These are phyloP conservation scores for Mus caroli DNA, from an alignment of 2,797 vertebrate genomes.

Conservation along the genomic window DNA sequence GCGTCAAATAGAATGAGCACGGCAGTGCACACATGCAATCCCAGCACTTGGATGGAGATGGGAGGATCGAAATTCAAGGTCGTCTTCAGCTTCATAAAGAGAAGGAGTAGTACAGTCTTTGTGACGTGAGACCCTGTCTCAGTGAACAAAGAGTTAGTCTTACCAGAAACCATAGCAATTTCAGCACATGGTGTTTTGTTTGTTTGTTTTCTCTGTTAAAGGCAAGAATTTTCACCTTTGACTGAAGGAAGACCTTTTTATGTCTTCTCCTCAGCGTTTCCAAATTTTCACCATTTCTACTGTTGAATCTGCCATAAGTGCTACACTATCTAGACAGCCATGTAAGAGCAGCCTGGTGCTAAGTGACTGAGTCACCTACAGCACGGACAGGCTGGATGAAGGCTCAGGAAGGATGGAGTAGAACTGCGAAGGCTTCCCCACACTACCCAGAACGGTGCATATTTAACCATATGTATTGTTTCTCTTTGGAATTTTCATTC, in stretches of 20 bases:
- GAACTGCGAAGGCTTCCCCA: background rate
- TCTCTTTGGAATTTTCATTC: constrained; percentile 23
- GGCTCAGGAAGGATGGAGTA: background rate
- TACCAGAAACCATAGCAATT: background rate
- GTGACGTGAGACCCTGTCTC: background rate
- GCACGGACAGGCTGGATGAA: background rate
- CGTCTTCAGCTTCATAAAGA: too few species aligned
- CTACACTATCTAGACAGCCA: too few species aligned
- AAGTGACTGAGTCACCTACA: background rate
- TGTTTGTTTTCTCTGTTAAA: background rate
- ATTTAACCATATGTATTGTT: background rate
- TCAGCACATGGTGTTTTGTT: background rate
- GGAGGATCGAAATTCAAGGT: background rate
- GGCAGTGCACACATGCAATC: background rate
- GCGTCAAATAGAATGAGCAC: background rate
- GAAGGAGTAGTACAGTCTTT: background rate
- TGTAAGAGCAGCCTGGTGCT: background rate
- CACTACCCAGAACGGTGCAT: background rate
- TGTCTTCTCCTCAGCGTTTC: background rate
- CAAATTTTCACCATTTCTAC: background rate
- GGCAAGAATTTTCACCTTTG: background rate
- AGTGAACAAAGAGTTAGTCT: background rate
- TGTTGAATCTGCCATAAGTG: background rate
- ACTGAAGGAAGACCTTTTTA: background rate
- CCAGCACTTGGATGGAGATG: background rate